Percentiles rank a stretch among this genome's conserved stretches.
Conservation (phyloP, 1,140 invertebrate genomes). For the Penaeus vannamei region DNA sequence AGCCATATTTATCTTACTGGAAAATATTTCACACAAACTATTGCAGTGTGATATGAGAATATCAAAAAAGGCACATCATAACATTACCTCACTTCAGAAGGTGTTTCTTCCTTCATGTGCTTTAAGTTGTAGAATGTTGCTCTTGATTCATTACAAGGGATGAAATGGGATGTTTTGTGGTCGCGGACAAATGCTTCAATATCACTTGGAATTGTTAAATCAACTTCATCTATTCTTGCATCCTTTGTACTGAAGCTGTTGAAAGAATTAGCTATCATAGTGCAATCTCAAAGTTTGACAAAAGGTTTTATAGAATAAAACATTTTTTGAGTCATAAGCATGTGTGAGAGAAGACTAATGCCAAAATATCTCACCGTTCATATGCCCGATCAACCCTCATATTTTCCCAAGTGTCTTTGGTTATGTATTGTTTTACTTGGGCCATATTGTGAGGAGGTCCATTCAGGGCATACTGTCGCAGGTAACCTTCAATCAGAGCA, state of each 20-base stretch:
- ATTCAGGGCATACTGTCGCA: slow-evolving; percentile 50
- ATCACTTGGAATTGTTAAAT: slow-evolving; percentile 53
- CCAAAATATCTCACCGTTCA: slow-evolving; percentile 49
- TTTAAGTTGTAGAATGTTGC: slow-evolving; percentile 58
- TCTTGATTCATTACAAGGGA: slow-evolving; percentile 61
- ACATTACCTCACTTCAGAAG: slow-evolving; percentile 45
- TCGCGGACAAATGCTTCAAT: slow-evolving; percentile 44
- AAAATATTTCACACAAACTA: too few relatives aligned
- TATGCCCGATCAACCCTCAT: slow-evolving; percentile 59
- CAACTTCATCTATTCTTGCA: slow-evolving; percentile 54
- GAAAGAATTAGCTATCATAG: not conserved
- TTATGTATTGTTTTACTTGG: slow-evolving; percentile 62
- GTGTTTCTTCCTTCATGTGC: slow-evolving; percentile 46
- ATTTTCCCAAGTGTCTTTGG: slow-evolving; percentile 53
- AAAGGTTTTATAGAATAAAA: not conserved
- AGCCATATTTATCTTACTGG: not conserved
- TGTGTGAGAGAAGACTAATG: not conserved
- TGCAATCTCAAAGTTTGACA: too few relatives aligned
- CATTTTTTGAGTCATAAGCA: not conserved
- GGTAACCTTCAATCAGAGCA: slow-evolving; percentile 29
- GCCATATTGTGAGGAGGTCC: slow-evolving; percentile 61
- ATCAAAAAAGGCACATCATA: too few relatives aligned
- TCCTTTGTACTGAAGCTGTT: slow-evolving; percentile 57
- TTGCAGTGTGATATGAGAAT: too few relatives aligned
- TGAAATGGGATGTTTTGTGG: slow-evolving; percentile 53